Conservation (phyloP, 2,113 vertebrate species). For the Cairina moschata region DNA sequence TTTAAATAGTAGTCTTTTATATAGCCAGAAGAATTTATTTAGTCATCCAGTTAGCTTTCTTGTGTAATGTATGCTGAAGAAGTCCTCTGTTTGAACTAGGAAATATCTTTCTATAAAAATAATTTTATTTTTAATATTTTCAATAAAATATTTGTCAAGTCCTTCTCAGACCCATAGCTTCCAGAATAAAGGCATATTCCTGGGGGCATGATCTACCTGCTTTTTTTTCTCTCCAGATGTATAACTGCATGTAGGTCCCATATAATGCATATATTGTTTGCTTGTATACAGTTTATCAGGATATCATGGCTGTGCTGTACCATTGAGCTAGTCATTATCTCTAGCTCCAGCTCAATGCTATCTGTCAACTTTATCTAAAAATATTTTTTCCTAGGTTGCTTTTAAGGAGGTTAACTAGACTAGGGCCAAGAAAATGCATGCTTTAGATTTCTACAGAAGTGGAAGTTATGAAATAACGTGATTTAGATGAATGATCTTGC, state of each 20-base stretch:
- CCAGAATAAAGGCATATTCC: neutral
- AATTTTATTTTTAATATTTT: neutral
- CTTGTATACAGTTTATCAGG: neutral
- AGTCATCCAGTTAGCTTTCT: neutral
- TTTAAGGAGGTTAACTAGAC: neutral
- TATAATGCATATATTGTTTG: neutral
- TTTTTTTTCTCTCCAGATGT: slow-evolving; percentile 23
- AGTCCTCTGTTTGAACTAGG: neutral
- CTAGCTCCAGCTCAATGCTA: neutral
- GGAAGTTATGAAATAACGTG: neutral
- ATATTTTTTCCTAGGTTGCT: neutral
- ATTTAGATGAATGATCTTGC: neutral
- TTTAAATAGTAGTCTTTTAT: neutral
- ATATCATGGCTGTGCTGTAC: neutral
- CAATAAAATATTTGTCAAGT: neutral
- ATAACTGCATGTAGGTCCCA: neutral
- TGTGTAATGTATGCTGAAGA: neutral
- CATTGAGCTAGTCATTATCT: neutral
- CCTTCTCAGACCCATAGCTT: neutral
- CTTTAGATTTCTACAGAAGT: neutral
- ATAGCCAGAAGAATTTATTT: neutral
- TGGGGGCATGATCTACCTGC: neutral
- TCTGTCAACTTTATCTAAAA: neutral
- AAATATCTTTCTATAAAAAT: neutral
- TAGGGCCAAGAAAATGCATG: neutral